phyloP scores from a whole-genome alignment of 2,113 vertebrate species.

The Syngnathoides biaculeatus region DNA sequence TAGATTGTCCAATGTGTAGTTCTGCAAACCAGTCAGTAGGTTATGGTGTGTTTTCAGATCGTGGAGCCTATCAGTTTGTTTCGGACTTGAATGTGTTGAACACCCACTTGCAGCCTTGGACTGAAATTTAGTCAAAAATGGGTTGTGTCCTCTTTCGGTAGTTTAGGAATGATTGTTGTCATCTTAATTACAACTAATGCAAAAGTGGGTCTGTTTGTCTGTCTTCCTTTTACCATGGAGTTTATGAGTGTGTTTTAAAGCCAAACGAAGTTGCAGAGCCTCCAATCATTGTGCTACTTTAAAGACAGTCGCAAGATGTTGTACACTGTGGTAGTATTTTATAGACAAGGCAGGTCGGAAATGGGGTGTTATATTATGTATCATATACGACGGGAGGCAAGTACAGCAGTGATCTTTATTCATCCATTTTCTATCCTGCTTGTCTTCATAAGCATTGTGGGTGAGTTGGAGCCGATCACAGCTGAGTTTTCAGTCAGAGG shows the following conservation, averaged over 20 bases:
- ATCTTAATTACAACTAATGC: constrained; percentile 12
- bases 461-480: not conserved
- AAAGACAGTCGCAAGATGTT: constrained; percentile 22
- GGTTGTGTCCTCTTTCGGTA: not conserved
- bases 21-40: not conserved
- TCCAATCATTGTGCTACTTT: constrained; percentile 1
- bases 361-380: not conserved
- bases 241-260: constrained; percentile 11
- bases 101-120: too few species aligned
- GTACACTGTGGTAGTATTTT: constrained; percentile 2
- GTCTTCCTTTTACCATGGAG: constrained; percentile 7
- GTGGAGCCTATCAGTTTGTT: not conserved
- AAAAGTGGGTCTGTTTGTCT: constrained; percentile 3
- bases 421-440: not conserved
- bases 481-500: not conserved
- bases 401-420: not conserved
- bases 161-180: constrained; percentile 11
- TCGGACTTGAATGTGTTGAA: not conserved
- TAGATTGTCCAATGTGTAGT: not conserved
- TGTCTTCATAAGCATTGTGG: not conserved
- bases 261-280: constrained; percentile 11
- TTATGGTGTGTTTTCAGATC: not conserved
- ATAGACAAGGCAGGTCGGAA: not conserved
- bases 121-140: not conserved
- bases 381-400: constrained; percentile 36